phyloP scores from a whole-genome alignment of 2,888 invertebrate genomes.

The Peribatodes rhomboidaria region DNA sequence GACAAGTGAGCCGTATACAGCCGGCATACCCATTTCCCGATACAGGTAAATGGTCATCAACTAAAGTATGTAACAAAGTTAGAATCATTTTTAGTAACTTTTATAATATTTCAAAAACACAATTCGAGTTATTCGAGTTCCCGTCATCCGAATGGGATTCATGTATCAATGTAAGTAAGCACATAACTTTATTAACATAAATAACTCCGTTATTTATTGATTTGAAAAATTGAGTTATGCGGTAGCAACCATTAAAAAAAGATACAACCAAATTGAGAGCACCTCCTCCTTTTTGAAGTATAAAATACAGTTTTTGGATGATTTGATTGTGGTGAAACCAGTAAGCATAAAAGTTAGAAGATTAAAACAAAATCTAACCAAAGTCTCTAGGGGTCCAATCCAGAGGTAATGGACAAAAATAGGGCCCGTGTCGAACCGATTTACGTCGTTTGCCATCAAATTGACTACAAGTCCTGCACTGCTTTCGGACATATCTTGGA shows the following conservation, averaged over 20 bases:
- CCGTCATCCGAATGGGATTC: too few species aligned
- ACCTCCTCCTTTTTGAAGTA: too few species aligned
- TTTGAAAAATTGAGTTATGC: too few species aligned
- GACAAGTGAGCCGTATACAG: slow-evolving; percentile 81
- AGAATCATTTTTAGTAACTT: neutral
- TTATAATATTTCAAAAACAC: too few species aligned
- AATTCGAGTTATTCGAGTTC: too few species aligned
- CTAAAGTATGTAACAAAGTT: slow-evolving; percentile 54
- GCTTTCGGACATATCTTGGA: slow-evolving; percentile 75
- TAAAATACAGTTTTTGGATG: too few species aligned
- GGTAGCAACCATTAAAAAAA: too few species aligned
- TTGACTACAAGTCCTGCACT: slow-evolving; percentile 85
- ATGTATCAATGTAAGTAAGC: too few species aligned
- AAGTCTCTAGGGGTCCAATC: slow-evolving; percentile 91
- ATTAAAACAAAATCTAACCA: slow-evolving; percentile 65
- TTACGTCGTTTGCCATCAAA: slow-evolving; percentile 92
- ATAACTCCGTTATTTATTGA: too few species aligned
- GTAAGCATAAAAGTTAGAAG: neutral
- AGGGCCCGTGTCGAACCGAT: slow-evolving; percentile 90
- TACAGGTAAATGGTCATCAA: slow-evolving; percentile 83
- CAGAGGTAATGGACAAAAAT: slow-evolving; percentile 91
- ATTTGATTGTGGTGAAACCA: too few species aligned
- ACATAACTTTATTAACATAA: too few species aligned
- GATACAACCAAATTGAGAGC: too few species aligned
- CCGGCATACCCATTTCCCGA: slow-evolving; percentile 82